These are phyloP conservation scores for Onthophagus taurus DNA, from an alignment of 1,140 invertebrate species.

Conservation along the genomic window DNA sequence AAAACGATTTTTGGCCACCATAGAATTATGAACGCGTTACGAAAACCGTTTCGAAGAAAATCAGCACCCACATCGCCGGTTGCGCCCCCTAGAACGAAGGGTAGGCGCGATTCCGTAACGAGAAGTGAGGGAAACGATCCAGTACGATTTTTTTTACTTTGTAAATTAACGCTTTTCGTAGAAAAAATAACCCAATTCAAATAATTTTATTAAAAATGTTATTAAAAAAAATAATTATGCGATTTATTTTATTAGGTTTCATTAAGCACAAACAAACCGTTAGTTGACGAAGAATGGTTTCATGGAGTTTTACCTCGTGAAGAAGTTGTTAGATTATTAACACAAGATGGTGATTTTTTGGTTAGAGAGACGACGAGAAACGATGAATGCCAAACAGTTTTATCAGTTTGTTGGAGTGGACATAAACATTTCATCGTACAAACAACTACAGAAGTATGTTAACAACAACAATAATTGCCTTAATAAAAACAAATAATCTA, in stretches of 20 bases:
- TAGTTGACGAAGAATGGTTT: slow-evolving; percentile 93
- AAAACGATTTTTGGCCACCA: slow-evolving; percentile 29
- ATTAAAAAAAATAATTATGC: too few species aligned
- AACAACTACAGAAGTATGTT: slow-evolving; percentile 71
- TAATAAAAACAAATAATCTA: slow-evolving; percentile 1
- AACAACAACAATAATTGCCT: slow-evolving; percentile 6
- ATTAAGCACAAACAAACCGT: slow-evolving; percentile 42
- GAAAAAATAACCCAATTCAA: too few species aligned
- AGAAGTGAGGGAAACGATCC: slow-evolving; percentile 34
- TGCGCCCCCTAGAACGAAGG: slow-evolving; percentile 38
- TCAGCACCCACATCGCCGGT: slow-evolving; percentile 53
- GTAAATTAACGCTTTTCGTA: too few species aligned
- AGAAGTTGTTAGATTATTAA: slow-evolving; percentile 84
- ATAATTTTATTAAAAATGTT: too few species aligned
- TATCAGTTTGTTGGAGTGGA: slow-evolving; percentile 92
- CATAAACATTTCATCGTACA: slow-evolving; percentile 98
- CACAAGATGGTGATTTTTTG: slow-evolving; percentile 86
- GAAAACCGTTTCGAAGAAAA: slow-evolving; percentile 55
- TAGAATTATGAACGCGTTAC: slow-evolving; percentile 46
- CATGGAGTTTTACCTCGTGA: slow-evolving; percentile 92
- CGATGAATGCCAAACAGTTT: slow-evolving; percentile 83
- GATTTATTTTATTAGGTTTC: too few species aligned
- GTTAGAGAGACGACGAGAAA: slow-evolving; percentile 91
- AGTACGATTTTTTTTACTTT: slow-evolving; percentile 24
- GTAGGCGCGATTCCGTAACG: slow-evolving; percentile 39